Evolutionary conservation across 2,888 invertebrate genomes (phyloP).

Genomic region (Taenaris catops): DNA sequence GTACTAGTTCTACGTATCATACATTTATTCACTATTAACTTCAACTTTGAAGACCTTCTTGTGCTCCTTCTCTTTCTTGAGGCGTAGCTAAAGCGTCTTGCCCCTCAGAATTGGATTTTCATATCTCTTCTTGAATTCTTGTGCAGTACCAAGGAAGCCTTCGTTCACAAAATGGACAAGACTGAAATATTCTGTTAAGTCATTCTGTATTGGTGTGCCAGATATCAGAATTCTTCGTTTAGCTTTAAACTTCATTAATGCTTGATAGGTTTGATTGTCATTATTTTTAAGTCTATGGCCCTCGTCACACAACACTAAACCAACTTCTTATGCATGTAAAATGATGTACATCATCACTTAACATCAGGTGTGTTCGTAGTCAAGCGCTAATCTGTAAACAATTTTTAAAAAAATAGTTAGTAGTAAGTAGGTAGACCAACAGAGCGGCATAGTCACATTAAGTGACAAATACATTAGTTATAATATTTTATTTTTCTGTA

Average conservation of each 20-base stretch:
- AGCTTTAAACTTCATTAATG: constrained; percentile 94
- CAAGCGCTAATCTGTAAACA: no score
- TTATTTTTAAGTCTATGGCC: constrained; percentile 98
- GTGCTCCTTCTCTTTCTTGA: constrained; percentile 89
- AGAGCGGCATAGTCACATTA: no score
- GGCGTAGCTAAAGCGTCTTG: constrained; percentile 95
- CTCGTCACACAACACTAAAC: constrained; percentile 99
- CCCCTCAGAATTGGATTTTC: constrained; percentile 94
- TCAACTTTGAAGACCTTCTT: constrained; percentile 91
- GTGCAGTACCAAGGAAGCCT: constrained; percentile 90
- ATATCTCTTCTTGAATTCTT: constrained; percentile 92
- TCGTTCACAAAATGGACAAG: constrained; percentile 99
- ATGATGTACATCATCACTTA: no score
- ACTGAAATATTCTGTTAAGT: constrained; percentile 98
- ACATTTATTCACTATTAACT: constrained; percentile 94
- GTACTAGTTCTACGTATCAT: constrained; percentile 97
- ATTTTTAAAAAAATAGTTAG: no score
- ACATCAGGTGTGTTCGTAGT: no score
- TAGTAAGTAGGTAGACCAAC: no score
- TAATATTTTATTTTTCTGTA: no score
- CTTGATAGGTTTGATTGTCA: constrained; percentile 98
- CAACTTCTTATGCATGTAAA: constrained; percentile 94
- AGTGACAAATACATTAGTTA: no score
- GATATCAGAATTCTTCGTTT: constrained; percentile 94
- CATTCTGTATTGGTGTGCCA: constrained; percentile 99